Base-by-base conservation (phyloP, 1,140 invertebrate genomes). In the Tetramorium simillimum region DNA sequence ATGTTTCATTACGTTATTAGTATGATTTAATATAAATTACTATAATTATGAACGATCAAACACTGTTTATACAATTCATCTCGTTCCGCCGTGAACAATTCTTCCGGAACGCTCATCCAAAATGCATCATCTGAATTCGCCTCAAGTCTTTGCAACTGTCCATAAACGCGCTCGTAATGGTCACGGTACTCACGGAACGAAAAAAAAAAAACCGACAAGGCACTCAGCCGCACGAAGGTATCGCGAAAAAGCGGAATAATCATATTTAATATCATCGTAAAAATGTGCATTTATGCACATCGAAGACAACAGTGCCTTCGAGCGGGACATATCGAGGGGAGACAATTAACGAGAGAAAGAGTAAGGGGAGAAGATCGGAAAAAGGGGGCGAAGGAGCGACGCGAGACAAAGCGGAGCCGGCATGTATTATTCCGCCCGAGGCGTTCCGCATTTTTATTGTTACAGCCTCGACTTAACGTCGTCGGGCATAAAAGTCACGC, bases 361-460 rank as follows among this genome's bases (percentile, higher is more conserved):
- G 10, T 1, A 21, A 82, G 33, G 12, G 21, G 24, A n/a, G 16
- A 18, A 53, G 43, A 65, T 40, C 5, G 62, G 37, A 12, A 24
- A 56, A 49, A 21, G 24, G 40, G 18, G 16, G 16, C n/a, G 40
- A 78, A 63, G n/a, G 12, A 85, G n/a, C 37, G 49, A 65, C 9
- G 46, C 33, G 37, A 80, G 69, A 84, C 69, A 84, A 84, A 84
- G 80, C 69, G 60, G 40, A 63, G 73, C 73, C 82, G 46, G 46
- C 40, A 14, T 58, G 80, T 56, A 84, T 84, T 84, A 84, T 84
- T 84, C 40, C 69, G 69, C 40, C n/a, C 43, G 69, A 75, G 43
- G 80, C 80, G 40, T 75, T 60, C 69, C 80, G 80, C 69, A 84
- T 84, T 84, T 85, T 78, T 85, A 85, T 78, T 85, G 73, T 67